These are phyloP conservation scores for Gymnocypris eckloni DNA, from an alignment of 2,797 vertebrate species.

Conservation along the genomic window DNA sequence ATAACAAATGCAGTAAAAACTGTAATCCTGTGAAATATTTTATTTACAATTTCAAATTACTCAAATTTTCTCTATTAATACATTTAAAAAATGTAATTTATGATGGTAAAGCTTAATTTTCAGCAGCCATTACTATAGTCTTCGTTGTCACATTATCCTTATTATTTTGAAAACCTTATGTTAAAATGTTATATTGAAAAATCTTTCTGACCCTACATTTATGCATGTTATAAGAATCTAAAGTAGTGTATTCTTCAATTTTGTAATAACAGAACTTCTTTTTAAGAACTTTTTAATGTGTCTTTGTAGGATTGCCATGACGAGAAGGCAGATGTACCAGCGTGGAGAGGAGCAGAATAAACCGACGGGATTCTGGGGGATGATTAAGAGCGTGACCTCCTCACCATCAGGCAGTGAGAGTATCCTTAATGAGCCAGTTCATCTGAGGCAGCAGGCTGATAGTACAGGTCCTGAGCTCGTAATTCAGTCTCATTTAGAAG, in stretches of 20 bases:
- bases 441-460: neutral
- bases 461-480: neutral
- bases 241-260: neutral
- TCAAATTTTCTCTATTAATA: neutral
- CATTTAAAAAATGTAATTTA: neutral
- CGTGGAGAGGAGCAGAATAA: slow-evolving; percentile 95
- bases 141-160: neutral
- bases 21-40: neutral
- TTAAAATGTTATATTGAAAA: neutral
- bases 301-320: slow-evolving; percentile 89
- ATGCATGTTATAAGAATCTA: neutral
- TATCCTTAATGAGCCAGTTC: slow-evolving; percentile 81
- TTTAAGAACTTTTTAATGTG: neutral
- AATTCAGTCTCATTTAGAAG: neutral
- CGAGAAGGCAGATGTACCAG: slow-evolving; percentile 94
- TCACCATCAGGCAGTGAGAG: slow-evolving; percentile 91
- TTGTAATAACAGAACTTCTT: neutral
- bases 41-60: neutral
- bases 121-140: neutral
- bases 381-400: slow-evolving; percentile 96
- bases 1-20: neutral
- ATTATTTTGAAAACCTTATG: neutral
- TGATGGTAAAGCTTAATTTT: neutral
- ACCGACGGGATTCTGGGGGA: slow-evolving; percentile 95
- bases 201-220: neutral